Base-by-base conservation (phyloP, 2,888 invertebrate genomes). In the Macrophya annulata region DNA sequence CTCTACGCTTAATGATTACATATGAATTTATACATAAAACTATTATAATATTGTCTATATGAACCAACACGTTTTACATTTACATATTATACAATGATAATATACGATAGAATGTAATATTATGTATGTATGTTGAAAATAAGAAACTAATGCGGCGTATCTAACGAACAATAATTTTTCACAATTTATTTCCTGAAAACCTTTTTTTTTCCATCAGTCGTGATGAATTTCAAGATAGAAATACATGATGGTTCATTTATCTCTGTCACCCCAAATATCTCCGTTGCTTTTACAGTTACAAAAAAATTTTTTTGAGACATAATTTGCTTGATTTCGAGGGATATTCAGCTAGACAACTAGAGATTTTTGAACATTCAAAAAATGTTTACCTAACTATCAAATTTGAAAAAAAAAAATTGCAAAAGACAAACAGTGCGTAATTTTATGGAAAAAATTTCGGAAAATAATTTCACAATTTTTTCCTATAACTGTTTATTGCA, bases 1-100 rank as follows among this genome's bases (percentile, higher is more conserved):
- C 85, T 85, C 68, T 85, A 81, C 55, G 85, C 68, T 85, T 85
- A 81, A 79, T 51, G 21, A 62, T 77, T 76, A 43, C 55, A 37
- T n/a, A 55, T 79, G 79, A 55, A 82, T 82, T 65, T 65, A 65
- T 65, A 68, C 45, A 43, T 21, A 84, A 59, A 17, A 45, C 8
- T 62, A 62, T 25, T 25, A 21, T 31, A 72, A 37, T 85, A 85
- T 85, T 68, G 65, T 79, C 51, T 48, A 68, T 40, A 71, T 82
- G 8, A 82, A 71, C 37, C 51, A 71, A 82, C 65, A 71, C 79
- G 37, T 71, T 85, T 85, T 72, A 85, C 71, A 85, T 81, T 82
- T 71, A 72, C 51, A 82, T 55, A 72, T 85, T 72, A 21, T 71
- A 81, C 62, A 81, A 77, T 10, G 43, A 81, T 43, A 74, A 40